A percentile compares a stretch with the other conserved stretches of the same genome.
Evolutionary conservation across 2,113 vertebrate genomes (phyloP).

Genomic region (Erythrolamprus reginae): DNA sequence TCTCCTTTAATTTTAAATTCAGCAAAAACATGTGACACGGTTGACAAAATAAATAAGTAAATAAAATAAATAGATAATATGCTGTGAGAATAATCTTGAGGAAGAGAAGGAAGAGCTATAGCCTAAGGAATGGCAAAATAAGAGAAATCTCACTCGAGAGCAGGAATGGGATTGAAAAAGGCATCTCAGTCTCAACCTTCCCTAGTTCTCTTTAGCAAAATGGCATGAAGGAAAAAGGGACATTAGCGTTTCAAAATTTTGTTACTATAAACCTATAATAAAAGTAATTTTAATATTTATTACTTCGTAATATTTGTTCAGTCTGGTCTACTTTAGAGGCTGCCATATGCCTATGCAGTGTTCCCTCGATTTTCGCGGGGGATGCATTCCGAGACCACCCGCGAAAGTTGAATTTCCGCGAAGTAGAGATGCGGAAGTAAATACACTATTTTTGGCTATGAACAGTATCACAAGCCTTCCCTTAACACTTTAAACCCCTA

Average conservation of each 20-base stretch:
- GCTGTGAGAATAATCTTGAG: neutral
- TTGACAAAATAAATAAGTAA: no score
- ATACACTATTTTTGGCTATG: no score
- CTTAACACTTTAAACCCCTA: no score
- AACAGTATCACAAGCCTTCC: no score
- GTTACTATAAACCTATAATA: neutral
- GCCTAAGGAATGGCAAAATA: neutral
- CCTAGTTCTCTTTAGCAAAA: neutral
- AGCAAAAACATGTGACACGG: no score
- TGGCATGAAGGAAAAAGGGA: neutral
- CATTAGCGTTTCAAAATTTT: neutral
- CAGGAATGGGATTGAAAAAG: neutral
- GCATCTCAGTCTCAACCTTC: neutral
- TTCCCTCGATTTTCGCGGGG: no score
- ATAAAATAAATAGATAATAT: neutral
- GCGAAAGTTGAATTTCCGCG: no score
- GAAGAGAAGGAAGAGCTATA: neutral
- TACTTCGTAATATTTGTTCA: neutral
- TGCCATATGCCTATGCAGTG: neutral
- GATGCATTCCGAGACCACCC: no score
- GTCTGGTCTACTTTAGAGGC: neutral
- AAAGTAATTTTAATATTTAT: neutral
- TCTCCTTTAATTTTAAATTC: no score
- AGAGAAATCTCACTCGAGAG: neutral
- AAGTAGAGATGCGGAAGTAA: no score